Percentiles rank a stretch among this genome's conserved stretches.
phyloP scores from a whole-genome alignment of 2,888 invertebrate genomes.

The Watsonalla cultraria region DNA sequence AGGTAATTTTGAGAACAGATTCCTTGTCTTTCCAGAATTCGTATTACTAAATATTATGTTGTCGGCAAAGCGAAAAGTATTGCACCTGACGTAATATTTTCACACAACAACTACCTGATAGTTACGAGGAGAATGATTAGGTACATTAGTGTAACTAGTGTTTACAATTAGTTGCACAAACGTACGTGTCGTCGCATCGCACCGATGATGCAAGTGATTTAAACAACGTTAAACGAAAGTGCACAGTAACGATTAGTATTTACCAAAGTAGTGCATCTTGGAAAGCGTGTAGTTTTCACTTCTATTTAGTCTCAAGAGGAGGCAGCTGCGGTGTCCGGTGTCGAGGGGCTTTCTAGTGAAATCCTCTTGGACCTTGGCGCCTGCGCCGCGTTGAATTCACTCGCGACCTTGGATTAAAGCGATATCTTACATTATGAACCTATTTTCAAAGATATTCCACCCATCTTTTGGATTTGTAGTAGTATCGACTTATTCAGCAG shows the following conservation, averaged over 20 bases:
- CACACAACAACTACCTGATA: no score
- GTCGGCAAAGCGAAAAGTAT: no score
- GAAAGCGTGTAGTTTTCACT: constrained; percentile 56
- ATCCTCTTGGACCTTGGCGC: constrained; percentile 23
- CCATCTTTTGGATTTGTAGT: no score
- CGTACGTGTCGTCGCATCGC: neutral
- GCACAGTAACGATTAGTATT: constrained; percentile 24
- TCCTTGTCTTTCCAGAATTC: no score
- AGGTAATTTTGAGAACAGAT: no score
- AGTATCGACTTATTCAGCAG: no score
- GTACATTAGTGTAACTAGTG: neutral
- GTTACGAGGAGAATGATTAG: no score
- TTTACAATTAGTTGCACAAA: neutral
- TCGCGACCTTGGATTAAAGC: constrained; percentile 41
- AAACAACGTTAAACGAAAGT: constrained; percentile 1
- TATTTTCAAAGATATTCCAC: no score
- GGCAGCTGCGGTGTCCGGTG: constrained; percentile 43
- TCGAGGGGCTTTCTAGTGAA: constrained; percentile 58
- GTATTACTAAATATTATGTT: no score
- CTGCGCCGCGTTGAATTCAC: constrained; percentile 24
- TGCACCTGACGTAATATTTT: no score
- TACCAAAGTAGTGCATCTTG: constrained; percentile 30
- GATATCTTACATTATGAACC: neutral
- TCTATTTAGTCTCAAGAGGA: constrained; percentile 46
- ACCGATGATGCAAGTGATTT: neutral